These are phyloP conservation scores for Phymastichus coffea DNA, from an alignment of 1,140 invertebrate genomes.

Conservation along the genomic window DNA sequence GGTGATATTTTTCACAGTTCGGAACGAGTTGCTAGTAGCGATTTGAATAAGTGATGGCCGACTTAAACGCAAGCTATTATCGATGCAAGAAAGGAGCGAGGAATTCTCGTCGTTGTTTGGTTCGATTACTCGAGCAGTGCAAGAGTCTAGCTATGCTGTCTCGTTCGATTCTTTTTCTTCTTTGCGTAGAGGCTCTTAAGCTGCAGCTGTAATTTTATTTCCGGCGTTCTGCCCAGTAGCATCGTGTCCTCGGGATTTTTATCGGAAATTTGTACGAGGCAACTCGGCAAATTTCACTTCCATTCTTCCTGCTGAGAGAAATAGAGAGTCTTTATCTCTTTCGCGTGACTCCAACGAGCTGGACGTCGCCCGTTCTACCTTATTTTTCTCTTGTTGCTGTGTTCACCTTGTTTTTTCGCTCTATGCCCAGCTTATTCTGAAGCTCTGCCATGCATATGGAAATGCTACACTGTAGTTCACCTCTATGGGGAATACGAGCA, in stretches of 20 bases:
- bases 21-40: constrained; percentile 30
- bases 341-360: constrained; percentile 13
- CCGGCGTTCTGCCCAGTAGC: constrained; percentile 33
- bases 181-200: constrained; percentile 7
- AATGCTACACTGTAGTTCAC: constrained; percentile 42
- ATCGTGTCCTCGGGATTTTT: constrained; percentile 37
- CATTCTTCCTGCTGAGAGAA: constrained; percentile 3
- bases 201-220: constrained; percentile 50
- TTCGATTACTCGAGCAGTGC: no score
- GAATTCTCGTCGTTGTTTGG: no score
- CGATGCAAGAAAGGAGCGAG: constrained; percentile 37
- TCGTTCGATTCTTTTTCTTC: constrained; percentile 17
- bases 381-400: background rate
- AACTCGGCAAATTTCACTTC: constrained; percentile 29
- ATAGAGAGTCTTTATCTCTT: constrained; percentile 14
- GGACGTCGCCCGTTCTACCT: background rate
- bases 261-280: constrained; percentile 48
- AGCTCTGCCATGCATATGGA: constrained; percentile 37
- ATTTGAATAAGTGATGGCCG: constrained; percentile 52
- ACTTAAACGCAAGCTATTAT: constrained; percentile 49
- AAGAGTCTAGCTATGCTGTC: no score
- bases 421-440: background rate
- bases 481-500: constrained; percentile 42
- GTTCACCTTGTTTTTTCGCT: background rate
- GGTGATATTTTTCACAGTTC: constrained; percentile 21